Conservation (phyloP, 2,113 vertebrate species). For the Malurus alboscapulatus region DNA sequence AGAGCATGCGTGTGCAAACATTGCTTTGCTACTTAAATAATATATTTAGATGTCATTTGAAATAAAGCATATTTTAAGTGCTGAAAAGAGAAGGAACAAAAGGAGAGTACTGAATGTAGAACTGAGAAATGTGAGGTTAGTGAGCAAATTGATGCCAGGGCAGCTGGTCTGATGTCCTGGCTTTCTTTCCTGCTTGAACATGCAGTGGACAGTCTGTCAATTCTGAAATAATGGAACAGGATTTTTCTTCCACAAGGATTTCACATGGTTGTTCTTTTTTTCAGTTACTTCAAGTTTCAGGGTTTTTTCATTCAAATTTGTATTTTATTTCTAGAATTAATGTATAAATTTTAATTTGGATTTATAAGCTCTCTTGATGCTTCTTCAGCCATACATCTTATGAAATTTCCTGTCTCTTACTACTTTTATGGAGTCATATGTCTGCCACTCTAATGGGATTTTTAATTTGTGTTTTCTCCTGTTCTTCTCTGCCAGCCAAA, state of each 20-base stretch:
- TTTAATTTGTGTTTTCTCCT: neutral
- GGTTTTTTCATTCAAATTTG: neutral
- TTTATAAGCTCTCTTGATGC: neutral
- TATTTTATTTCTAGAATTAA: neutral
- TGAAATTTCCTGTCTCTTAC: neutral
- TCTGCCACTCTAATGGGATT: neutral
- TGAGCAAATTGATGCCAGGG: neutral
- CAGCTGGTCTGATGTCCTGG: rapidly evolving
- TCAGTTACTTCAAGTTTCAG: neutral
- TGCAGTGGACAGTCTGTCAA: neutral
- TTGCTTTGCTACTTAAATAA: neutral
- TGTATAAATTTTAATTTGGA: neutral
- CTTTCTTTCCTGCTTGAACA: neutral
- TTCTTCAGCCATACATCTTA: neutral
- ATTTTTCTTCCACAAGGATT: neutral
- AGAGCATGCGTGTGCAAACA: neutral
- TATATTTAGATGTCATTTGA: neutral
- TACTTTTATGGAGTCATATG: neutral
- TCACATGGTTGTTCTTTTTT: neutral
- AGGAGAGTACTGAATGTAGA: neutral
- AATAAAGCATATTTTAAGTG: neutral
- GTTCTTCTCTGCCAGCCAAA: neutral
- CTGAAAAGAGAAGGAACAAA: neutral
- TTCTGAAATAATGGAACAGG: neutral
- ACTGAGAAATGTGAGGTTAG: neutral